These are phyloP conservation scores for Ashinkailepas kermadecensis DNA, from an alignment of 2,888 invertebrate genomes.

Conservation along the genomic window DNA sequence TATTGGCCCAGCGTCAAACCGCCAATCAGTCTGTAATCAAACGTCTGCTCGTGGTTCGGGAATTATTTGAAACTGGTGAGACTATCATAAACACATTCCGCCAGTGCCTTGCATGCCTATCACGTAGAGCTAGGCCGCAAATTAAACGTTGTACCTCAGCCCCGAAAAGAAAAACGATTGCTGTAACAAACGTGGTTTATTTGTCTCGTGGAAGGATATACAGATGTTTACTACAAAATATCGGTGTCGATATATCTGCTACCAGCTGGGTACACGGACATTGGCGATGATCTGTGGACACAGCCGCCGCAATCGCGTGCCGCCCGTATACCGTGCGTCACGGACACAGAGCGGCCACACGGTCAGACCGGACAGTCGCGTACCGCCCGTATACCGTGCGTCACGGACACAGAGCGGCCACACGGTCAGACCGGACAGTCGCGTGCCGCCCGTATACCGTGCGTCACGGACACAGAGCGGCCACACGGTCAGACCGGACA, in stretches of 20 bases:
- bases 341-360: neutral
- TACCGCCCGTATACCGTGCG: neutral
- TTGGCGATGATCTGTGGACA: too few species aligned
- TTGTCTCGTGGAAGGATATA: neutral
- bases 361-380: neutral
- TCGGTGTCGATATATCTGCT: neutral
- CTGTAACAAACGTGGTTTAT: slow-evolving; percentile 2
- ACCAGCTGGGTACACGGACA: neutral
- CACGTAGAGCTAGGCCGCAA: too few species aligned
- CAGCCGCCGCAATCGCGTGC: neutral
- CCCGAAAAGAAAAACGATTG: neutral
- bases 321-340: neutral
- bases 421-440: neutral
- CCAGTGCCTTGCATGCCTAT: too few species aligned
- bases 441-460: neutral
- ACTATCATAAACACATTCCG: too few species aligned
- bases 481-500: neutral
- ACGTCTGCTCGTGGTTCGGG: too few species aligned
- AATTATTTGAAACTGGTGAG: too few species aligned
- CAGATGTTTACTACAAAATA: slow-evolving; percentile 1
- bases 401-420: too few species aligned
- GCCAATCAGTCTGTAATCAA: too few species aligned
- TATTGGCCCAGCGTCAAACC: too few species aligned
- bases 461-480: neutral
- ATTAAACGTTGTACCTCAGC: too few species aligned